phyloP scores from a whole-genome alignment of 2,888 invertebrate genomes.

The Busseola fusca region DNA sequence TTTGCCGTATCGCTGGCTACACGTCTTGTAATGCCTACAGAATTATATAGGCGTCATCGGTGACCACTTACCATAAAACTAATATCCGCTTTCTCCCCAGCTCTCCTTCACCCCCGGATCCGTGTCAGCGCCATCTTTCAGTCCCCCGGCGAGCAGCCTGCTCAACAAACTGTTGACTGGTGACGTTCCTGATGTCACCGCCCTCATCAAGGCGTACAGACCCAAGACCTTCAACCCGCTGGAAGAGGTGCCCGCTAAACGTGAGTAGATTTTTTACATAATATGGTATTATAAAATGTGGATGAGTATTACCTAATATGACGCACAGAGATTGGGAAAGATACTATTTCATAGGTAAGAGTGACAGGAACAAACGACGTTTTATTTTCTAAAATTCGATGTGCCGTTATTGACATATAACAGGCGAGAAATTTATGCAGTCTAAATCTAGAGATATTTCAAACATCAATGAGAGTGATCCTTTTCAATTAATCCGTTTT shows the following conservation, averaged over 20 bases:
- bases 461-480: too few species aligned
- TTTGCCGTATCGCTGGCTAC: neutral
- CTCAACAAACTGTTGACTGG: constrained; percentile 89
- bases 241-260: constrained; percentile 90
- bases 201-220: constrained; percentile 89
- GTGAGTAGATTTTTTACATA: constrained; percentile 82
- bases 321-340: neutral
- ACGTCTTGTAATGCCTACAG: neutral
- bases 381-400: neutral
- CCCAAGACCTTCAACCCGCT: constrained; percentile 86
- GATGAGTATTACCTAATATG: neutral
- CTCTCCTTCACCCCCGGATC: constrained; percentile 66
- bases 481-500: neutral
- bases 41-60: neutral
- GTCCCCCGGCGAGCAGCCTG: constrained; percentile 89
- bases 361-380: neutral
- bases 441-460: too few species aligned
- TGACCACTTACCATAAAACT: neutral
- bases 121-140: constrained; percentile 86
- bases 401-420: neutral
- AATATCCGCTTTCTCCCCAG: constrained; percentile 46
- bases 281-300: neutral
- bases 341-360: neutral
- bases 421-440: too few species aligned
- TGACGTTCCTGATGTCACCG: constrained; percentile 88